Evolutionary conservation across 30 jellyfish, hydroid and myxozoan genomes (phyloP), one percentile per base, ranked within the genome.

Genomic region (Morbakka virulenta): DNA sequence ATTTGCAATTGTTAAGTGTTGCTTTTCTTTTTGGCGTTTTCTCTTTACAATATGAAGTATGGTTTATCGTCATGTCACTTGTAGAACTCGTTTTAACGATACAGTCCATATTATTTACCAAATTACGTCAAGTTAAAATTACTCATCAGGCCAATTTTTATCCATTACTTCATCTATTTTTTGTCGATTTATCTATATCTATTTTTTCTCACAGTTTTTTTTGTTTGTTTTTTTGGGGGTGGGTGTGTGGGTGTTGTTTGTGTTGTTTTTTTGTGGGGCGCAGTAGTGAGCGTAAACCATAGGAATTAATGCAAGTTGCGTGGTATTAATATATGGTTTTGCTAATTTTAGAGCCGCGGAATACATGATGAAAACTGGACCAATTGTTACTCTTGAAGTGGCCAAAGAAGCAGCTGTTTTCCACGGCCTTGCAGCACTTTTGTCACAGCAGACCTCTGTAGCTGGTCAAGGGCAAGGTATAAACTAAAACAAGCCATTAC

Each of bases 341-440:
- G 0, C n/a, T 72, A 3, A n/a, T 31, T 50, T 13, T 80, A 90
- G 98, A 25, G 98, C 98, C 62, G 98, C 98, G 0, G 74, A 76
- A n/a, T 52, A 72, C 35, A 91, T 91, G 98, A 96, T 96, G 29
- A 78, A 85, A 79, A 65, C 97, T 62, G 96, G 96, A 3, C 69
- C 96, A 0, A 64, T 84, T 12, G 94, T 91, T 26, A 75, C 94
- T 29, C 69, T 91, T 31, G 95, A 91, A 63, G 81, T 91, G 1
- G 32, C 77, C 52, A 84, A 91, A 64, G 88, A 85, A 52, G 98
- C 98, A 27, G 98, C 96, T 1, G 91, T 85, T 49, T 75, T 72
- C 41, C 98, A 91, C 36, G 98, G 98, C 34, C 93, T 91, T 4
- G 87, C 96, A 0, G 74, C 67, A 0, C 53, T 91, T 24, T 80